Evolutionary conservation across 2,888 invertebrate genomes (phyloP), one percentile per base, ranked within the genome.

Genomic region (Drosophila parthenogenetica): DNA sequence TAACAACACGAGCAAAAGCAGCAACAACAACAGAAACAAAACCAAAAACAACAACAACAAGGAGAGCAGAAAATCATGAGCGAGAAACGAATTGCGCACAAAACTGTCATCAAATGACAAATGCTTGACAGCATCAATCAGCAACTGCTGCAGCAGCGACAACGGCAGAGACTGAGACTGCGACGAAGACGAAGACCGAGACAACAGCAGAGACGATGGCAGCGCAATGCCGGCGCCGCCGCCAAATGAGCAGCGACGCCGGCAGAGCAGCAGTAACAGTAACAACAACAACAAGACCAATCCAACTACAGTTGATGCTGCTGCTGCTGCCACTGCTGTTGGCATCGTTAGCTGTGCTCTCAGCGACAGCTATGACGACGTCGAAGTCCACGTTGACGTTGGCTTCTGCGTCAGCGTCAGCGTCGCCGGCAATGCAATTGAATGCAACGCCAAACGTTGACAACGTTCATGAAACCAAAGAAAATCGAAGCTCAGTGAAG

Each of bases 51-150:
- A 54, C 45, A 71, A 60, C 60, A 68, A 73, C 58, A 61, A 66
- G 25, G 40, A 64, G 63, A 69, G 61, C 75, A 54, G 72, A 75
- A 80, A 84, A 89, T 88, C 90, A 90, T 90, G 91, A 89, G 80
- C 84, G 79, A 86, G 79, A 87, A 90, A 85, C 88, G 90, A 85
- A 86, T 88, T 83, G 91, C 90, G 82, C 90, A 90, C 90, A 89
- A 88, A 87, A 90, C 91, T 89, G 90, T 91, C 90, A 90, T 91
- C 87, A 91, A 91, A 89, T 90, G 91, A 90, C 90, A 91, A 90
- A 90, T 90, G 90, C 87, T 86, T 89, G 90, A 90, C 90, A 85
- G 90, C 89, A 87, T 89, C 91, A 89, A 90, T 90, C 90, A 89
- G 76, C 81, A 75, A 57, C 71, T 53, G 40, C 58, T 51, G 49